Evolutionary conservation across 2,888 invertebrate genomes (phyloP).

Genomic region (Chrysomela aeneicollis): DNA sequence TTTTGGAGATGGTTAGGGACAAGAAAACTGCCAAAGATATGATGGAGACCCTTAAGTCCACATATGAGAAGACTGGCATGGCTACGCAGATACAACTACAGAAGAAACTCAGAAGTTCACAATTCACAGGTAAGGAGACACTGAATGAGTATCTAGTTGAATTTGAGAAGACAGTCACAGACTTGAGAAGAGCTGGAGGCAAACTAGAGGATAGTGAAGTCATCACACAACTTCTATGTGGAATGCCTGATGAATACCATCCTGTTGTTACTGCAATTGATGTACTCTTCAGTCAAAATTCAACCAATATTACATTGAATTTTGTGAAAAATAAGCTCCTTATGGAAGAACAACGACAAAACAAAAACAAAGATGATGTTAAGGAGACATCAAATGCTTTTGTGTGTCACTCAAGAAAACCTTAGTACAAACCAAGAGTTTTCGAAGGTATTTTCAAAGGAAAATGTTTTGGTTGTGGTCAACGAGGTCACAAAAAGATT

Average conservation of each 20-base stretch:
- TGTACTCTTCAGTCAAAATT: constrained; percentile 23
- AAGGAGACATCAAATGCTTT: not conserved
- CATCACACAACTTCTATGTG: constrained; percentile 11
- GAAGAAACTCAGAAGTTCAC: constrained; percentile 24
- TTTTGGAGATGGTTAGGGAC: constrained; percentile 14
- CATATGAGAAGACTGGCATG: constrained; percentile 12
- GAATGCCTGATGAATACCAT: constrained; percentile 25
- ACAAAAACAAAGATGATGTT: not conserved
- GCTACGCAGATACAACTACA: constrained; percentile 22
- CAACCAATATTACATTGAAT: not conserved
- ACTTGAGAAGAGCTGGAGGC: constrained; percentile 9
- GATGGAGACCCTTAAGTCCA: not conserved
- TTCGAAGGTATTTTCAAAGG: too few relatives aligned
- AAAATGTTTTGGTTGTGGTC: constrained; percentile 32
- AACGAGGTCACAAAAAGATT: constrained; percentile 30
- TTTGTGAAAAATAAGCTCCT: constrained; percentile 19
- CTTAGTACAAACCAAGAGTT: not conserved
- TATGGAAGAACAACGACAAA: constrained; percentile 20
- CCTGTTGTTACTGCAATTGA: constrained; percentile 26
- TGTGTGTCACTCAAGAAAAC: constrained; percentile 10
- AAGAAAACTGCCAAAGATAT: constrained; percentile 11
- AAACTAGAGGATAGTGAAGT: constrained; percentile 8
- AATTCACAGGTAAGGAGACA: constrained; percentile 4
- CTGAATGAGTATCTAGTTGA: constrained; percentile 15
- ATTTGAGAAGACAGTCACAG: constrained; percentile 15